Conservation (phyloP, 2,888 invertebrate species). For the Deilephila elpenor region DNA sequence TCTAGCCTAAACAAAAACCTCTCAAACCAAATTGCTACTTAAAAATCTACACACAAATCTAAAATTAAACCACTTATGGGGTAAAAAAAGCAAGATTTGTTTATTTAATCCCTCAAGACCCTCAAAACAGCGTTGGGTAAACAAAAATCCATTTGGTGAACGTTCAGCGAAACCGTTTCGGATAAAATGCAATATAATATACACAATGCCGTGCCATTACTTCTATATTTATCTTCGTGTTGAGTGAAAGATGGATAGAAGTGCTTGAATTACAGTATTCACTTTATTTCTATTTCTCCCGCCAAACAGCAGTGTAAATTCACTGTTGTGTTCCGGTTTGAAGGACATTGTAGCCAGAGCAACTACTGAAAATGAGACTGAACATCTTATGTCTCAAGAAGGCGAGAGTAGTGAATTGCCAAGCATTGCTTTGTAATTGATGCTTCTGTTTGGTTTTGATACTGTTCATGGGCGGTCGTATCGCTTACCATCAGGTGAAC, state of each 20-base stretch:
- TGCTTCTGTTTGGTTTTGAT: no score
- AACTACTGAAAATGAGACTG: no score
- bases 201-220: conserved; percentile 19
- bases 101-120: conserved; percentile 55
- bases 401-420: no score
- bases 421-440: no score
- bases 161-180: conserved; percentile 63
- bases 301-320: no score
- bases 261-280: neutral
- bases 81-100: conserved; percentile 33
- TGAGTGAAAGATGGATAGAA: neutral
- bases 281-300: no score
- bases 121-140: conserved; percentile 55
- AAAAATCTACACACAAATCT: neutral
- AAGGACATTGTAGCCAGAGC: no score
- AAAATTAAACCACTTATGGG: conserved; percentile 36
- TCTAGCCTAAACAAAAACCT: no score
- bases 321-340: no score
- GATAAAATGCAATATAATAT: conserved; percentile 53
- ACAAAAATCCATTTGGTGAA: conserved; percentile 62
- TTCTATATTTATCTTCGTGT: conserved; percentile 29
- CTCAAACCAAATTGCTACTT: neutral
- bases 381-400: no score
- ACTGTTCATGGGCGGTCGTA: no score
- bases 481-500: no score